These are phyloP conservation scores for Tetranychus piercei DNA, from an alignment of 2,888 invertebrate species.

Conservation along the genomic window DNA sequence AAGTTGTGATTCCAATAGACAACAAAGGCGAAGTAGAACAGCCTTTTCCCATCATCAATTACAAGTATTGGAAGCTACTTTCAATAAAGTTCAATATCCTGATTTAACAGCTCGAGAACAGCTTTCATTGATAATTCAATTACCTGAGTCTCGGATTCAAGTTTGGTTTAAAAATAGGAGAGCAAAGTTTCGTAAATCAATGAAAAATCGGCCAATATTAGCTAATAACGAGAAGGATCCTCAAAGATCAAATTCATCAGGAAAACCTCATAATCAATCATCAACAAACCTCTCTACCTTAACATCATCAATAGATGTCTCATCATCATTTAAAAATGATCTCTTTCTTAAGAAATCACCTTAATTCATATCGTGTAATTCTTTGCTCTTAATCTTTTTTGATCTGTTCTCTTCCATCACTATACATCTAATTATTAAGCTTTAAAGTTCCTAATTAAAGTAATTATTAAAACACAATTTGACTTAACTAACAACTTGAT, in stretches of 20 bases:
- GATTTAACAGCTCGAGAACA: conserved; percentile 37
- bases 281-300: background rate
- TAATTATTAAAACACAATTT: too few species aligned
- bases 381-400: too few species aligned
- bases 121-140: conserved; percentile 35
- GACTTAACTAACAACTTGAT: too few species aligned
- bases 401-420: too few species aligned
- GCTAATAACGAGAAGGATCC: background rate
- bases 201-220: conserved; percentile 23
- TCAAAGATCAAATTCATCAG: background rate
- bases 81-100: conserved; percentile 37
- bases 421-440: too few species aligned
- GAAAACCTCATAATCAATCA: background rate
- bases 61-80: conserved; percentile 35
- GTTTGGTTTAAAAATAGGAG: conserved; percentile 38
- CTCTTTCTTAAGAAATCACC: background rate
- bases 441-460: too few species aligned
- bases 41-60: conserved; percentile 37
- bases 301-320: background rate
- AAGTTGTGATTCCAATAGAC: conserved; percentile 27
- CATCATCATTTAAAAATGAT: background rate
- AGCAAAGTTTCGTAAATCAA: conserved; percentile 36
- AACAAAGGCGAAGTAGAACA: conserved; percentile 36
- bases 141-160: conserved; percentile 38
- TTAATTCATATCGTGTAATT: background rate